A percentile compares a stretch with the other conserved stretches of the same genome.
phyloP scores from a whole-genome alignment of 2,113 vertebrate species.

The Anguilla japonica region DNA sequence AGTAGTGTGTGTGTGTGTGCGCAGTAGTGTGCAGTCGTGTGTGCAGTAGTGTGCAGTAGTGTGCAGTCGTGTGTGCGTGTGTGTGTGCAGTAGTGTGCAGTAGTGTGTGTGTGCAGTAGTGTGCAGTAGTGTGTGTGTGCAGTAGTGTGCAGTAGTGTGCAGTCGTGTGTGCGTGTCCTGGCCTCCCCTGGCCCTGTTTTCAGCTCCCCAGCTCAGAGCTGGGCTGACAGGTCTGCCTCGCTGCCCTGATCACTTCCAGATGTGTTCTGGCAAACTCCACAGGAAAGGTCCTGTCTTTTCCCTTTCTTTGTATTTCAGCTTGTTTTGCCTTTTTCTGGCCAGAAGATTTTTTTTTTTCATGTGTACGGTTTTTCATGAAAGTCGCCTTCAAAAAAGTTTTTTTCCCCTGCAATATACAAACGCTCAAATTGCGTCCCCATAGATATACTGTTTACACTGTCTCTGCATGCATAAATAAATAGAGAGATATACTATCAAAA shows the following conservation, averaged over 20 bases:
- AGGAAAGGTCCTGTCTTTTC: slow-evolving; percentile 47
- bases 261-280: slow-evolving; percentile 59
- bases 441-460: slow-evolving; percentile 20
- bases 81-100: slow-evolving; percentile 1
- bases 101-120: not conserved
- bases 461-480: not conserved
- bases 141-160: not conserved
- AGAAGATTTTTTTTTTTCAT: slow-evolving; percentile 38
- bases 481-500: not conserved
- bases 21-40: not conserved
- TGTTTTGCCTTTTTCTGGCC: slow-evolving; percentile 54
- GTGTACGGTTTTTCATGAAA: slow-evolving; percentile 45
- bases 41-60: not conserved
- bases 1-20: not conserved
- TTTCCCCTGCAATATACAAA: not conserved
- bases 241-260: slow-evolving; percentile 69
- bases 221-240: slow-evolving; percentile 61
- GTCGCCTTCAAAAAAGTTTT: not conserved
- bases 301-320: slow-evolving; percentile 33
- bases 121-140: not conserved
- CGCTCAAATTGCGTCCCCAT: slow-evolving; percentile 7
- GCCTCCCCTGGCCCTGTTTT: slow-evolving; percentile 39
- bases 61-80: not conserved
- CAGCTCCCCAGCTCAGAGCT: slow-evolving; percentile 42
- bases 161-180: slow-evolving; percentile 19